Evolutionary conservation across 2,888 invertebrate species (phyloP).

Genomic region (Syrphus vitripennis): DNA sequence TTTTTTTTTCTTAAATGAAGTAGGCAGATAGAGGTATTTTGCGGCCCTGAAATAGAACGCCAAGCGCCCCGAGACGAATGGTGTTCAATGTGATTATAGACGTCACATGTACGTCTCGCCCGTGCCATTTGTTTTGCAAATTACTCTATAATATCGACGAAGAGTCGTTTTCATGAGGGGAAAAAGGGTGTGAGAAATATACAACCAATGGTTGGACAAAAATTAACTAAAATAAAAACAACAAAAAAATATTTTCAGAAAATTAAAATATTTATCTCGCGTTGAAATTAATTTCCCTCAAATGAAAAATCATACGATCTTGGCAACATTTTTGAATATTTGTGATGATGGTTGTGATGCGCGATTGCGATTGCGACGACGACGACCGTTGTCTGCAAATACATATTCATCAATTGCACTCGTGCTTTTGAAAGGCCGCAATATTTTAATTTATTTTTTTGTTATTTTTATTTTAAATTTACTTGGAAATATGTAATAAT

Average conservation of each 20-base stretch:
- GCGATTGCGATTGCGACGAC: slow-evolving; percentile 31
- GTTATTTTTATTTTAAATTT: background rate
- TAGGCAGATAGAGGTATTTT: slow-evolving; percentile 4
- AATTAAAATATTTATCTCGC: slow-evolving; percentile 64
- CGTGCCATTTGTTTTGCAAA: slow-evolving; percentile 22
- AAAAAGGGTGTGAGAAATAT: background rate
- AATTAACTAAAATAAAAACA: slow-evolving; percentile 12
- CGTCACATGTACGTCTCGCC: slow-evolving; percentile 48
- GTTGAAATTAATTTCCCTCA: slow-evolving; percentile 55
- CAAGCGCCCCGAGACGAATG: slow-evolving; percentile 65
- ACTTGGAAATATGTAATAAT: background rate
- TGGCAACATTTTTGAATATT: slow-evolving; percentile 53
- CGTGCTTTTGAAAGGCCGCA: slow-evolving; percentile 25
- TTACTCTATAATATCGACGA: background rate
- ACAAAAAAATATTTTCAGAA: slow-evolving; percentile 22
- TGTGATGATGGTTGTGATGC: slow-evolving; percentile 34
- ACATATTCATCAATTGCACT: slow-evolving; percentile 44
- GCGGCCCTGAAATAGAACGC: slow-evolving; percentile 49
- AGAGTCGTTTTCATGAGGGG: background rate
- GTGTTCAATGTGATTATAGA: slow-evolving; percentile 55
- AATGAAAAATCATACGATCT: slow-evolving; percentile 56
- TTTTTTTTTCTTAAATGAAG: slow-evolving; percentile 10
- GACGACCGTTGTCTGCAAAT: slow-evolving; percentile 41
- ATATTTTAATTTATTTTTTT: slow-evolving; percentile 20
- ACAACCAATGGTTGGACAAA: background rate